Evolutionary conservation across 2,888 invertebrate genomes (phyloP).

Genomic region (Papilio protenor): DNA sequence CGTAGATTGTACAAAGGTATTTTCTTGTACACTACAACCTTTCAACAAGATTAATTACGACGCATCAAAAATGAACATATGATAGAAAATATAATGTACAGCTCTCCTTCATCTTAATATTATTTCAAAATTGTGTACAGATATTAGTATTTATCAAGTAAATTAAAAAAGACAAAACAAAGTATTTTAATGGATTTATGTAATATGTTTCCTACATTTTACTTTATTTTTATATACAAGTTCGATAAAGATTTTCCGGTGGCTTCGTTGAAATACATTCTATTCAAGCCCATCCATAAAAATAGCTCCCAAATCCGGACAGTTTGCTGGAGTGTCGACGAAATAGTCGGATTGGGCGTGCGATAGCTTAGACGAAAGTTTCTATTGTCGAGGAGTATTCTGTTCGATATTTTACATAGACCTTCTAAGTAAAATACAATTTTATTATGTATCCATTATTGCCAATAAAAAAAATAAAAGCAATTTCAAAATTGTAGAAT

Average conservation of each 20-base stretch:
- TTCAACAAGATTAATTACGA: too few relatives aligned
- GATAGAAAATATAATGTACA: too few relatives aligned
- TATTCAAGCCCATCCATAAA: slow-evolving; percentile 68
- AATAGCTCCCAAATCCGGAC: slow-evolving; percentile 74
- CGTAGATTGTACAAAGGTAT: too few relatives aligned
- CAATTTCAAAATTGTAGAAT: too few relatives aligned
- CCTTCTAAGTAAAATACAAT: neutral
- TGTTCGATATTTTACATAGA: slow-evolving; percentile 39
- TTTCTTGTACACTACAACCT: too few relatives aligned
- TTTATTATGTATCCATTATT: too few relatives aligned
- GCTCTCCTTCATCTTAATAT: too few relatives aligned
- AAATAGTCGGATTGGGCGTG: slow-evolving; percentile 72
- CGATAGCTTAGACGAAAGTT: slow-evolving; percentile 76
- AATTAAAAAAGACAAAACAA: neutral
- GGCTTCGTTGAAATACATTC: slow-evolving; percentile 47
- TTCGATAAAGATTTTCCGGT: slow-evolving; percentile 24
- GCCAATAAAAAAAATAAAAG: too few relatives aligned
- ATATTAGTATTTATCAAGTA: too few relatives aligned
- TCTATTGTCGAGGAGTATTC: slow-evolving; percentile 58
- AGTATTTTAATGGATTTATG: neutral
- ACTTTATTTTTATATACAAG: neutral
- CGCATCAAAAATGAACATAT: too few relatives aligned
- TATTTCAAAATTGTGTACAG: too few relatives aligned
- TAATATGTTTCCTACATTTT: neutral
- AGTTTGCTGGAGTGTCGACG: slow-evolving; percentile 65